Evolutionary conservation across 2,888 invertebrate genomes (phyloP).

Genomic region (Meteorus cinctellus): DNA sequence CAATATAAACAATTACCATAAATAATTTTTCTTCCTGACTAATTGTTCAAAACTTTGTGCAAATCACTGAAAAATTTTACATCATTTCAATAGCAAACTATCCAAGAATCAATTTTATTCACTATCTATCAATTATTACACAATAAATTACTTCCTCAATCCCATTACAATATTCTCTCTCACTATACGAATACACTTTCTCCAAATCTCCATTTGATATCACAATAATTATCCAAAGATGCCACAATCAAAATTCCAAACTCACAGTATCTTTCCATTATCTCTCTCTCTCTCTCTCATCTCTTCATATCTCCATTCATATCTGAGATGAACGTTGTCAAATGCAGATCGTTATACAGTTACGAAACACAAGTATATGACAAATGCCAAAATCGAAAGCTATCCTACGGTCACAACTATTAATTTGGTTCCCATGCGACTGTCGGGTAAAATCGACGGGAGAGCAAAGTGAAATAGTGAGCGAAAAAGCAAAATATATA

Average conservation of each 20-base stretch:
- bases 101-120: too few relatives aligned
- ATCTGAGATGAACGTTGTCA: slow-evolving; percentile 43
- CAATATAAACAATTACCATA: too few relatives aligned
- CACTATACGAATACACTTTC: neutral
- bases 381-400: slow-evolving; percentile 65
- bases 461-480: slow-evolving; percentile 46
- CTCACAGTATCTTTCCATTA: neutral
- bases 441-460: slow-evolving; percentile 53
- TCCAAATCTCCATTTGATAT: neutral
- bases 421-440: slow-evolving; percentile 72
- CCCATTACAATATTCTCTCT: too few relatives aligned
- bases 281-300: neutral
- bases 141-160: too few relatives aligned
- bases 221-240: neutral
- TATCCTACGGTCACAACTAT: slow-evolving; percentile 69
- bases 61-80: too few relatives aligned
- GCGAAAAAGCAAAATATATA: slow-evolving; percentile 39
- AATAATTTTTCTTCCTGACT: too few relatives aligned
- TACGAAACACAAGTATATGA: slow-evolving; percentile 49
- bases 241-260: neutral
- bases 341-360: slow-evolving; percentile 40
- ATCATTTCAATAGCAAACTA: too few relatives aligned
- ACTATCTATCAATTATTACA: too few relatives aligned
- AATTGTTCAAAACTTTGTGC: too few relatives aligned
- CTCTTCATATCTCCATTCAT: neutral